Base-by-base conservation (phyloP, 2,797 vertebrate genomes). In the Poeciliopsis gracilis region DNA sequence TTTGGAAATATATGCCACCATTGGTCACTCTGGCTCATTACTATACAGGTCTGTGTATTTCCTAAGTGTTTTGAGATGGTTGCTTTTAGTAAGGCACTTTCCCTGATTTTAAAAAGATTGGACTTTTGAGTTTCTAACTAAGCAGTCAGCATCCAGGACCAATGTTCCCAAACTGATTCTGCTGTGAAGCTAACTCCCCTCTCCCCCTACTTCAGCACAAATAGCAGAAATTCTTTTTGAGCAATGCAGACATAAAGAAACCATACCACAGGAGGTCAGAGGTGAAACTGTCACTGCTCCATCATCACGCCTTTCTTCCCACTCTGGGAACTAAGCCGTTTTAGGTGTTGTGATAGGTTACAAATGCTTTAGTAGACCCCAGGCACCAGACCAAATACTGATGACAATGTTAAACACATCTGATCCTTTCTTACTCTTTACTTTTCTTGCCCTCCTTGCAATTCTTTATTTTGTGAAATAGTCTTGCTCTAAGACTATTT, bases 191-290 rank as follows among this genome's bases (percentile, higher is more conserved):
- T 72, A 30, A 51, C 28, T 72, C 18, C 28, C 6, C 4, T 23
- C 63, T 41, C 63, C 36, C 38, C 63, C 63, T 67, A 11, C 18
- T 23, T 38, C 11, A 66, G 8, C 33, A 36, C 63, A 67, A 38
- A 67, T 67, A 38, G 18, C 36, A 41, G 36, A 25, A 12, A 67
- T 23, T 41, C 18, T 67, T 20, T 67, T 67, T 30, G 28, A 33
- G 25, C 36, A 30, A 41, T 74, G 36, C 20, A 91, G 85, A 89
- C 86, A 84, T 78, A 41, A 75, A 82, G 84, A 85, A 89, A 86
- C 88, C 89, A 92, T 91, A 75, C 30, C 77, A 47, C 66, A 55
- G 63, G 81, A 76, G 87, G 85, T 91, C 86, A 86, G 77, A 87
- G 88, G 55, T 90, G 66, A 71, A 72, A 79, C 66, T 85, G 77